Conservation (phyloP, 2,797 vertebrate genomes). For the Falco cherrug region DNA sequence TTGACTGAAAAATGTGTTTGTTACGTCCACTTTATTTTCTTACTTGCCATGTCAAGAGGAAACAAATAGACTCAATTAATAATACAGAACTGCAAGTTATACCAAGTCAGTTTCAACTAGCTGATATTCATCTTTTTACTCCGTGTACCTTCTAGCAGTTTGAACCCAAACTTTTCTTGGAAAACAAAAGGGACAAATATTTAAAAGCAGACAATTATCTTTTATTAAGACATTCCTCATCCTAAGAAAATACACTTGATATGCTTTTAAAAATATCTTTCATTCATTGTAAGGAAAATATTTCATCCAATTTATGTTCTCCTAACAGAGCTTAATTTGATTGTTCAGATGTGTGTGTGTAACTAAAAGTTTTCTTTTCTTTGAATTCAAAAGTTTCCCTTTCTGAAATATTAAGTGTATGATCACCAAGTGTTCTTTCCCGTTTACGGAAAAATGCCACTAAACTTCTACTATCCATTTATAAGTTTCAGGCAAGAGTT, state of each 20-base stretch:
- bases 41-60: background rate
- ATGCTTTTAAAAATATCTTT: background rate
- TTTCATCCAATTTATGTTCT: background rate
- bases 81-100: background rate
- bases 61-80: background rate
- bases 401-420: conserved; percentile 52
- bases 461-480: conserved; percentile 54
- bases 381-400: conserved; percentile 15
- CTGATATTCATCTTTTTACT: background rate
- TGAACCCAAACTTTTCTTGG: background rate
- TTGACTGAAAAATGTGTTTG: background rate
- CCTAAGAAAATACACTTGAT: background rate
- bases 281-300: background rate
- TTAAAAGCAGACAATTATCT: background rate
- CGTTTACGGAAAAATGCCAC: conserved; percentile 36
- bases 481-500: conserved; percentile 56
- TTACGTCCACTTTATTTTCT: background rate
- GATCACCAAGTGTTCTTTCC: conserved; percentile 22
- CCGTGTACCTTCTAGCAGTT: background rate
- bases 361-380: background rate
- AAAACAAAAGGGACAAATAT: background rate
- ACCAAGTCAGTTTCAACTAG: background rate
- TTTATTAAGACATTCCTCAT: background rate
- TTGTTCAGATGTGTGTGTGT: background rate
- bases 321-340: background rate